A percentile compares a stretch with the other conserved stretches of the same genome.
These are phyloP conservation scores for Rousettus madagascariensis DNA, from an alignment of 2,797 vertebrate species.

Conservation along the genomic window DNA sequence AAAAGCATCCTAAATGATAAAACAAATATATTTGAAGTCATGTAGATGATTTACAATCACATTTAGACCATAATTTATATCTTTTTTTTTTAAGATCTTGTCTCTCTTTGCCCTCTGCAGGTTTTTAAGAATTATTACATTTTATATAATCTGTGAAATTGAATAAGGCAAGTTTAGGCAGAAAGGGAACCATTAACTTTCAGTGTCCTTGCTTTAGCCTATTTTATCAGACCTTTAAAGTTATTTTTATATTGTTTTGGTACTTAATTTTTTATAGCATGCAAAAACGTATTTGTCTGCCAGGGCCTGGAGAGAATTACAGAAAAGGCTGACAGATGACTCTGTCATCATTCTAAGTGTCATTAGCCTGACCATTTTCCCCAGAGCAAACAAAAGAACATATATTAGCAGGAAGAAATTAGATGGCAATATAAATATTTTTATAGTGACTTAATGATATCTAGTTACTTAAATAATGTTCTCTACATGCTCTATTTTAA, in stretches of 20 bases:
- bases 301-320: slow-evolving; percentile 53
- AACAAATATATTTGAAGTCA: neutral
- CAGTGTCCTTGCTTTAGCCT: slow-evolving; percentile 45
- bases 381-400: slow-evolving; percentile 22
- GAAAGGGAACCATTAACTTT: slow-evolving; percentile 60
- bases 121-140: slow-evolving; percentile 39
- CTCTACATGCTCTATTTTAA: neutral
- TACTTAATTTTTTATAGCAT: slow-evolving; percentile 58
- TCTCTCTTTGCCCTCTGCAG: slow-evolving; percentile 9
- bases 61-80: neutral
- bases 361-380: slow-evolving; percentile 66
- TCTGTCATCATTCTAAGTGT: slow-evolving; percentile 71
- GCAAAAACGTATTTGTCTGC: slow-evolving; percentile 65
- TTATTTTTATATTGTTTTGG: slow-evolving; percentile 66
- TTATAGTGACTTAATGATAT: slow-evolving; percentile 54
- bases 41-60: neutral
- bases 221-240: slow-evolving; percentile 54
- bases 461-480: slow-evolving; percentile 43
- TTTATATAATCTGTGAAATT: slow-evolving; percentile 61
- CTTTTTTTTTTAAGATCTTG: neutral
- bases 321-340: slow-evolving; percentile 70
- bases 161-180: slow-evolving; percentile 38
- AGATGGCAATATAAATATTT: slow-evolving; percentile 57
- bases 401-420: slow-evolving; percentile 23
- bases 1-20: neutral